phyloP scores from a whole-genome alignment of 2,888 invertebrate genomes.

The Epiblema foenella region DNA sequence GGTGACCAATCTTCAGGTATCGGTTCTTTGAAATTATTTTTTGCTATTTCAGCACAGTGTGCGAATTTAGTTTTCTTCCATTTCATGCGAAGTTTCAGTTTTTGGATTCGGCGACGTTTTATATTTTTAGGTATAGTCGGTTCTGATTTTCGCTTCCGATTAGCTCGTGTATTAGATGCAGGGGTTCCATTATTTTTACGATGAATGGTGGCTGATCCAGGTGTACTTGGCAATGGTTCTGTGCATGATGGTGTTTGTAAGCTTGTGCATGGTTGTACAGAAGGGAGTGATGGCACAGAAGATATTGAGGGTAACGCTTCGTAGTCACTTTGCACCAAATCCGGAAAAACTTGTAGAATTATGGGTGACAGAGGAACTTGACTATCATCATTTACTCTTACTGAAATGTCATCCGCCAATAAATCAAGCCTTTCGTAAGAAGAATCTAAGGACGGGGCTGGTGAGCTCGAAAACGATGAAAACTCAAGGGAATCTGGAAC shows the following conservation, averaged over 20 bases:
- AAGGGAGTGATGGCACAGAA: slow-evolving; percentile 16
- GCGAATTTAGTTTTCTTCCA: not conserved
- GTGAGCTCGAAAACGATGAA: slow-evolving; percentile 4
- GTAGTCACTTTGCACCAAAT: slow-evolving; percentile 2
- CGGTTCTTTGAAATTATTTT: not conserved
- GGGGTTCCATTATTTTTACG: not conserved
- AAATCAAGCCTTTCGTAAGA: slow-evolving; percentile 18
- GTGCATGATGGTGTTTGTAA: not conserved
- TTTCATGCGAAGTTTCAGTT: not conserved
- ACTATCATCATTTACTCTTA: not conserved
- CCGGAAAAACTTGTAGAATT: slow-evolving; percentile 12
- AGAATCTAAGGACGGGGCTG: slow-evolving; percentile 17
- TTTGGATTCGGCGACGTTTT: not conserved
- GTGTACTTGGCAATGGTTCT: slow-evolving; percentile 3
- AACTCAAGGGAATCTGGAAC: not conserved
- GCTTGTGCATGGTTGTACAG: slow-evolving; percentile 1
- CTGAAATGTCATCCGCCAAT: not conserved
- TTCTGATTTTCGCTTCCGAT: no score
- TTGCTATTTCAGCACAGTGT: no score
- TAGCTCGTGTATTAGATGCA: not conserved
- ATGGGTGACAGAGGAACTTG: not conserved
- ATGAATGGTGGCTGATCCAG: not conserved
- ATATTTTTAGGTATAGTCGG: not conserved
- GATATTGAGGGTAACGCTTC: slow-evolving; percentile 9
- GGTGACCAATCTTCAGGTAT: not conserved